phyloP scores from a whole-genome alignment of 1,140 invertebrate species.

The Neodiprion fabricii region DNA sequence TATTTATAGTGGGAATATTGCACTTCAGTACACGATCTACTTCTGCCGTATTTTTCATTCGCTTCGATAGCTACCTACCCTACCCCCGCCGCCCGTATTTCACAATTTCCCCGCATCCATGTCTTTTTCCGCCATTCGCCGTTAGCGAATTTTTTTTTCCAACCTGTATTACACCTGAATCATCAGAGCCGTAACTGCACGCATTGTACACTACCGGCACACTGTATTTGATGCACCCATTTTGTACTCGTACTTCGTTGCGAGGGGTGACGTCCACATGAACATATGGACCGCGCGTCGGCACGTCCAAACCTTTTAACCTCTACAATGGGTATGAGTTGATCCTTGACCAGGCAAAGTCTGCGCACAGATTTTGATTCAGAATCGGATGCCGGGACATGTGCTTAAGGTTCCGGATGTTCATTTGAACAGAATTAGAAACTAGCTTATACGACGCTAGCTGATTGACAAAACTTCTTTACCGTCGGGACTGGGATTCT shows the following conservation, averaged over 20 bases:
- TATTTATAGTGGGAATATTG: constrained; percentile 30
- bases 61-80: neutral
- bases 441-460: too few relatives aligned
- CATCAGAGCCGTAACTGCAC: neutral
- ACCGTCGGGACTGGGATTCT: too few relatives aligned
- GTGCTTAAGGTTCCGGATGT: too few relatives aligned
- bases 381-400: too few relatives aligned
- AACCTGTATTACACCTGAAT: neutral
- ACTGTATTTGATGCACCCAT: neutral
- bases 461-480: too few relatives aligned
- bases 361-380: too few relatives aligned
- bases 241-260: neutral
- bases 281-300: too few relatives aligned
- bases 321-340: too few relatives aligned
- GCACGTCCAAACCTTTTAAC: too few relatives aligned
- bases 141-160: constrained; percentile 7
- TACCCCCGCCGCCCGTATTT: constrained; percentile 2
- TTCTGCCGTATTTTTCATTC: constrained; percentile 38
- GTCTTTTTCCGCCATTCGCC: constrained; percentile 15
- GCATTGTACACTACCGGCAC: neutral
- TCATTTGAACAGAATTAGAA: too few relatives aligned
- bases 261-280: too few relatives aligned
- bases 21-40: constrained; percentile 40
- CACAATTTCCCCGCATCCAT: constrained; percentile 14
- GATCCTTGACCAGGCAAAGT: too few relatives aligned